Evolutionary conservation across 2,113 vertebrate species (phyloP).

Genomic region (Tylochromis polylepis): DNA sequence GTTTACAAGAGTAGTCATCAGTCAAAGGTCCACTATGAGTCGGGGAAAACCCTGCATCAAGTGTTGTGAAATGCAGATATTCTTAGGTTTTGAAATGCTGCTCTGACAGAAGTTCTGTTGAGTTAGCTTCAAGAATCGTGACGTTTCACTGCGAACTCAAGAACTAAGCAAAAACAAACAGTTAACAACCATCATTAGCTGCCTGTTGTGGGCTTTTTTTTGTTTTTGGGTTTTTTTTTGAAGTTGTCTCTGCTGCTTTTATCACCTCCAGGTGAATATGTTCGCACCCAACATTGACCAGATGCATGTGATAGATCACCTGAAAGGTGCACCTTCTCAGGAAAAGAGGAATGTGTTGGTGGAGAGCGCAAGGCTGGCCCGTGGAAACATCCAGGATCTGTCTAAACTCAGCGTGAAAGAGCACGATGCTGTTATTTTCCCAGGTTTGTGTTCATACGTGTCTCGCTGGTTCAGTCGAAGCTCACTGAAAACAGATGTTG

Average conservation of each 20-base stretch:
- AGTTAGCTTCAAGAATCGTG: neutral
- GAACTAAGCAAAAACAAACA: neutral
- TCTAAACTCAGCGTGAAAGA: slow-evolving; percentile 70
- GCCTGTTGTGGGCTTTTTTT: neutral
- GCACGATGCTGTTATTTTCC: slow-evolving; percentile 77
- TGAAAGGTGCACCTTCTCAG: slow-evolving; percentile 73
- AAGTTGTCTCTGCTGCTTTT: neutral
- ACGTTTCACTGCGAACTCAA: neutral
- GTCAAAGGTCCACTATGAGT: neutral
- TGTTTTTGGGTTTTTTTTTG: neutral
- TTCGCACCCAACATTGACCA: slow-evolving; percentile 82
- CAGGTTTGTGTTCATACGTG: slow-evolving; percentile 51
- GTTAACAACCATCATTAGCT: neutral
- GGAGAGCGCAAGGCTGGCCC: slow-evolving; percentile 79
- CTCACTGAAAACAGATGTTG: neutral
- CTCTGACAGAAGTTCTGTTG: neutral
- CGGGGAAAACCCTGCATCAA: neutral
- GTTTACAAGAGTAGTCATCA: neutral
- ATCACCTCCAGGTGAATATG: slow-evolving; percentile 75
- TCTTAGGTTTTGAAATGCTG: neutral
- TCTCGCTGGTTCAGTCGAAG: neutral
- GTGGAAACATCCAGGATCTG: slow-evolving; percentile 77
- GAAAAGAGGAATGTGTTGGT: slow-evolving; percentile 80
- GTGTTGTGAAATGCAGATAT: neutral
- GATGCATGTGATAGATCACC: slow-evolving; percentile 81